phyloP scores from a whole-genome alignment of 2,113 vertebrate genomes.

The Polypterus bichir region DNA sequence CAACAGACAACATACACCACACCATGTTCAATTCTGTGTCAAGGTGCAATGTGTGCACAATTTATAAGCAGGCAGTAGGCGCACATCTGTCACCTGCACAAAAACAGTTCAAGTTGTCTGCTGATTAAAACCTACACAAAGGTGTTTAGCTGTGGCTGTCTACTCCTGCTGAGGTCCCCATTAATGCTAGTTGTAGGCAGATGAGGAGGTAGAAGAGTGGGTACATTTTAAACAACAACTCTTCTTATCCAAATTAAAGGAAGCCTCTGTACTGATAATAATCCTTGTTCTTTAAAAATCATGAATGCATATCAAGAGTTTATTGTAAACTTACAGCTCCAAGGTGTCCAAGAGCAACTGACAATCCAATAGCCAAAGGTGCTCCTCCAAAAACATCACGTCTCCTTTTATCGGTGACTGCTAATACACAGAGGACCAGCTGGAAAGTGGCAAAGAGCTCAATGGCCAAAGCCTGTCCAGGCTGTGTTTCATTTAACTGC shows the following conservation, averaged over 20 bases:
- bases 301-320: no score
- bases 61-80: no score
- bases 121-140: no score
- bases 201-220: neutral
- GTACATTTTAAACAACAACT: neutral
- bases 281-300: neutral
- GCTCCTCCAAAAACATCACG: slow-evolving; percentile 75
- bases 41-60: no score
- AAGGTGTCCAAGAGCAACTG: slow-evolving; percentile 81
- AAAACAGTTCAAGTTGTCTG: no score
- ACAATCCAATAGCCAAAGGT: slow-evolving; percentile 84
- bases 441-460: slow-evolving; percentile 89
- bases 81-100: no score
- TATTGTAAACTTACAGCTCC: slow-evolving; percentile 71
- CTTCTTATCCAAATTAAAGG: neutral
- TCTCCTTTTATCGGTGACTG: slow-evolving; percentile 79
- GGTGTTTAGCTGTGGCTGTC: no score
- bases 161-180: no score
- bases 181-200: no score
- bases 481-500: slow-evolving; percentile 48
- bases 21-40: no score
- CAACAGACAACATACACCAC: no score
- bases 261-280: no score
- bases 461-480: slow-evolving; percentile 77
- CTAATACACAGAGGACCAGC: slow-evolving; percentile 87